These are phyloP conservation scores for Herminia tarsipennalis DNA, from an alignment of 2,888 invertebrate genomes.

Conservation along the genomic window DNA sequence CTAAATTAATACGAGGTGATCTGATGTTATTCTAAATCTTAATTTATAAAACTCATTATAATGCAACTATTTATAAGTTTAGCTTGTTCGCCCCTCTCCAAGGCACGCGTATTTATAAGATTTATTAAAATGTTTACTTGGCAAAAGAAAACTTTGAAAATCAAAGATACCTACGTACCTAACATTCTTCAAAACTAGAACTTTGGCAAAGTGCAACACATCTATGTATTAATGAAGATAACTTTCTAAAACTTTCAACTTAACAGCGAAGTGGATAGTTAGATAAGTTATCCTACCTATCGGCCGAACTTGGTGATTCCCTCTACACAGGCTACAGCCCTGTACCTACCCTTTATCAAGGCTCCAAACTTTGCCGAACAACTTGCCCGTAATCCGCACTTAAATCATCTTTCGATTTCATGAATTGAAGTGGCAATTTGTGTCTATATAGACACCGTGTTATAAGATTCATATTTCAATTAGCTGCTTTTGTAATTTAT, in stretches of 20 bases:
- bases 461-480: background rate
- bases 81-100: too few relatives aligned
- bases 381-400: slow-evolving; percentile 29
- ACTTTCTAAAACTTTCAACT: slow-evolving; percentile 14
- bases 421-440: slow-evolving; percentile 3
- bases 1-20: too few relatives aligned
- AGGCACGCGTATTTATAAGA: too few relatives aligned
- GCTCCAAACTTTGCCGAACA: slow-evolving; percentile 43
- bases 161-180: too few relatives aligned
- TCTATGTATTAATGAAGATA: slow-evolving; percentile 9
- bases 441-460: background rate
- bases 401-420: slow-evolving; percentile 17
- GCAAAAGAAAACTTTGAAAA: too few relatives aligned
- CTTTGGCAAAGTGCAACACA: background rate
- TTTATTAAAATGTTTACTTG: too few relatives aligned
- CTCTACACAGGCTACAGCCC: slow-evolving; percentile 6
- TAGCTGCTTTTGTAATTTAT: too few relatives aligned
- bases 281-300: slow-evolving; percentile 20
- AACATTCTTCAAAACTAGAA: too few relatives aligned
- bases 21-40: too few relatives aligned
- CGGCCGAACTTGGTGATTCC: slow-evolving; percentile 19
- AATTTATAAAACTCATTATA: too few relatives aligned
- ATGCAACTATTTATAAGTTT: too few relatives aligned
- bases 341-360: slow-evolving; percentile 37
- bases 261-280: slow-evolving; percentile 15